phyloP scores from a whole-genome alignment of 2,888 invertebrate genomes.

The Tenthredo mesomela region DNA sequence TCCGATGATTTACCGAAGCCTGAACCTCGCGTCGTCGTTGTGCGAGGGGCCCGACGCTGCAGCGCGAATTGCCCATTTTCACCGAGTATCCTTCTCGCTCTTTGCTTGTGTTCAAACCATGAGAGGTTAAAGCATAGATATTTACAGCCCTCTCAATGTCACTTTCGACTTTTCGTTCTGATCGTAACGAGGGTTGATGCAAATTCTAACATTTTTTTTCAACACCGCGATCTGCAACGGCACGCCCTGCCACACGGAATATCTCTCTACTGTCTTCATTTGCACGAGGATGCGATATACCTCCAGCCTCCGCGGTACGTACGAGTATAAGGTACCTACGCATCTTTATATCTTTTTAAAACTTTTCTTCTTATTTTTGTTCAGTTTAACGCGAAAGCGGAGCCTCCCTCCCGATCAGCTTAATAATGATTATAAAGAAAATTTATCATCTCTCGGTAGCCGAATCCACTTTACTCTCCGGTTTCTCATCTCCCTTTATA shows the following conservation, averaged over 20 bases:
- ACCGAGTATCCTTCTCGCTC: neutral
- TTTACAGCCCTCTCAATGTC: slow-evolving; percentile 41
- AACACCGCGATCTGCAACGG: neutral
- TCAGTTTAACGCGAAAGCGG: slow-evolving; percentile 21
- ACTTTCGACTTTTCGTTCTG: slow-evolving; percentile 27
- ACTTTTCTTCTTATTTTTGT: neutral
- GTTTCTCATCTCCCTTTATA: neutral
- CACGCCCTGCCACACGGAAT: neutral
- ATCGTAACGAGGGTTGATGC: slow-evolving; percentile 32
- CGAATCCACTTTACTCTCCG: slow-evolving; percentile 10
- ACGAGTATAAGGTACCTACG: neutral
- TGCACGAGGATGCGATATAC: neutral
- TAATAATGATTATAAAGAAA: slow-evolving; percentile 47
- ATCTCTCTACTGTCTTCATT: slow-evolving; percentile 12
- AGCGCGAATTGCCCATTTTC: slow-evolving; percentile 42
- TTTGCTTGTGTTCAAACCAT: neutral
- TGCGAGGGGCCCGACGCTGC: slow-evolving; percentile 11
- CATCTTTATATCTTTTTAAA: neutral
- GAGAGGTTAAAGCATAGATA: slow-evolving; percentile 26
- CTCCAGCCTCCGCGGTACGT: neutral
- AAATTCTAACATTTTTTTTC: slow-evolving; percentile 14
- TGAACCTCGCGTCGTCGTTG: slow-evolving; percentile 54
- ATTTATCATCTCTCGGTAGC: slow-evolving; percentile 42
- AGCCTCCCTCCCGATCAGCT: neutral
- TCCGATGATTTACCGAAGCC: slow-evolving; percentile 72